A percentile compares a stretch with the other conserved stretches of the same genome.
Evolutionary conservation across 2,888 invertebrate species (phyloP).

Genomic region (Kuschelorhynchus macadamiae): DNA sequence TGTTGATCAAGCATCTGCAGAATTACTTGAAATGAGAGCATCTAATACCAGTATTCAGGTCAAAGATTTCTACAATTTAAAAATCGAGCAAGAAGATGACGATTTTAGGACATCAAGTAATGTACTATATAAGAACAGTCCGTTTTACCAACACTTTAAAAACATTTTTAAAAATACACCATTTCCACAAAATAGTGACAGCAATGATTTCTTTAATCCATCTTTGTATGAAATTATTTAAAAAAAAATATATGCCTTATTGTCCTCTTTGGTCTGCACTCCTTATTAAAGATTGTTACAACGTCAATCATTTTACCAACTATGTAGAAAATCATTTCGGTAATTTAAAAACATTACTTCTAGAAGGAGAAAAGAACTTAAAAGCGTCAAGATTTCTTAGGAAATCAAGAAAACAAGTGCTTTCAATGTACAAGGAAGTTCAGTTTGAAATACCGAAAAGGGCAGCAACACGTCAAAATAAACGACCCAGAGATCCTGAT

Average conservation of each 20-base stretch:
- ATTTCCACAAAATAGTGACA: not conserved
- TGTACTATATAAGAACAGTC: not conserved
- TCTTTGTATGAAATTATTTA: not conserved
- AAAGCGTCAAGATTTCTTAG: not conserved
- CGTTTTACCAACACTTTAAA: constrained; percentile 9
- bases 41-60: not conserved
- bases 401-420: not conserved
- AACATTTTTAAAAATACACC: not conserved
- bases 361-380: not conserved
- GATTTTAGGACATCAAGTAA: not conserved
- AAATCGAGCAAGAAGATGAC: not conserved
- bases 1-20: no score
- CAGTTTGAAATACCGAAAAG: not conserved
- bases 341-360: not conserved
- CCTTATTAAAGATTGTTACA: constrained; percentile 1
- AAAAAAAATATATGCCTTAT: constrained; percentile 7
- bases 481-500: no score
- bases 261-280: constrained; percentile 2
- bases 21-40: no score
- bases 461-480: no score
- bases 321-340: not conserved
- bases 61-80: not conserved
- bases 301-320: constrained; percentile 1
- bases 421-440: not conserved
- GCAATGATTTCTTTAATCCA: not conserved